A percentile compares a stretch with the other conserved stretches of the same genome.
These are phyloP conservation scores for Linnaemya tessellans DNA, from an alignment of 2,888 invertebrate genomes.

Conservation along the genomic window DNA sequence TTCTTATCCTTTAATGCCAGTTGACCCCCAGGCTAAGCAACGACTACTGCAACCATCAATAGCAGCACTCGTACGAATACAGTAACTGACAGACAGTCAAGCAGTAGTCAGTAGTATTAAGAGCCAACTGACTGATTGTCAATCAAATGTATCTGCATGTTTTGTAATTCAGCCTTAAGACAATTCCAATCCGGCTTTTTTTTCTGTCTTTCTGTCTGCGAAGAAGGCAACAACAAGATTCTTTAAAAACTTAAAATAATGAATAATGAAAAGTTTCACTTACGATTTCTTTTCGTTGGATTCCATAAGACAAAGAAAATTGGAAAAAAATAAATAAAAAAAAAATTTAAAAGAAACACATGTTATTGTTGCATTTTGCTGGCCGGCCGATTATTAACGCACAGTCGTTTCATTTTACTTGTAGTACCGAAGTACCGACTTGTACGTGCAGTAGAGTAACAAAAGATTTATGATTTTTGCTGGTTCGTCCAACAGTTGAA, in stretches of 20 bases:
- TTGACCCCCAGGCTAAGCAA: constrained; percentile 44
- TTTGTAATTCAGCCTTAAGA: constrained; percentile 40
- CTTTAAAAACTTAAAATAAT: constrained; percentile 32
- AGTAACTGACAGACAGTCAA: constrained; percentile 33
- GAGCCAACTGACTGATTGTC: constrained; percentile 52
- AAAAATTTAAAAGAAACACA: constrained; percentile 42
- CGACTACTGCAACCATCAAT: constrained; percentile 3
- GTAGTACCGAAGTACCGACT: background rate
- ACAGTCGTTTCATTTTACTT: constrained; percentile 35
- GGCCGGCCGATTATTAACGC: constrained; percentile 61
- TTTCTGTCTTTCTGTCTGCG: background rate
- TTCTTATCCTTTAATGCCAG: constrained; percentile 54
- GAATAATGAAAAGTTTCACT: constrained; percentile 69
- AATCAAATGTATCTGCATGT: constrained; percentile 51
- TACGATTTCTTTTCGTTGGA: constrained; percentile 56
- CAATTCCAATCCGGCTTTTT: constrained; percentile 26
- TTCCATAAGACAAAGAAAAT: constrained; percentile 19
- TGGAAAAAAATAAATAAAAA: constrained; percentile 18
- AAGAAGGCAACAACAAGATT: constrained; percentile 43
- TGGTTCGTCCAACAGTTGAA: constrained; percentile 37
- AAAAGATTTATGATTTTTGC: constrained; percentile 39
- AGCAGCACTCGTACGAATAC: background rate
- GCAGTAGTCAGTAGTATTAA: constrained; percentile 42
- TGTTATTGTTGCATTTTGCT: constrained; percentile 45
- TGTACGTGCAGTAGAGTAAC: constrained; percentile 28